phyloP scores from a whole-genome alignment of 2,888 invertebrate genomes.

The Caenorhabditis sp. region DNA sequence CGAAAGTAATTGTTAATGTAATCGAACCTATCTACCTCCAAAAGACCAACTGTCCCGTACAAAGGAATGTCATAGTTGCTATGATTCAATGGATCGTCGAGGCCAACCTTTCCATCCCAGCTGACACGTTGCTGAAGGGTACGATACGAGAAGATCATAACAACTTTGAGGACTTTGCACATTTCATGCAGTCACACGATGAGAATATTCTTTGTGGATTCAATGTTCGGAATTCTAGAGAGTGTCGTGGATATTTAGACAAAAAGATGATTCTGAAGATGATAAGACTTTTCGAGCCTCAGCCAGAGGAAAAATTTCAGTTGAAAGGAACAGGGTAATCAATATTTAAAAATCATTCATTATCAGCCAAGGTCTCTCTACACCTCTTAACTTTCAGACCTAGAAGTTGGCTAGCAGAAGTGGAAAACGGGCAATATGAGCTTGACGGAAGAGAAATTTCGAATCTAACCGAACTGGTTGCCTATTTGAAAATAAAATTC shows the following conservation, averaged over 20 bases:
- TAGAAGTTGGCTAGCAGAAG: conserved; percentile 20
- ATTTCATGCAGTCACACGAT: conserved; percentile 54
- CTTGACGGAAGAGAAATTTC: conserved; percentile 38
- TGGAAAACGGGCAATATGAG: conserved; percentile 25
- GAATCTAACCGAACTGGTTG: conserved; percentile 34
- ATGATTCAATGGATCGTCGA: conserved; percentile 63
- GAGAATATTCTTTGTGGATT: conserved; percentile 57
- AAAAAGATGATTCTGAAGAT: conserved; percentile 25
- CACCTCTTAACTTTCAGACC: conserved; percentile 11
- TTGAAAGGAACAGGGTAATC: no score
- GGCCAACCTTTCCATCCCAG: conserved; percentile 48
- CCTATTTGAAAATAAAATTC: conserved; percentile 46
- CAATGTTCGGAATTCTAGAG: conserved; percentile 42
- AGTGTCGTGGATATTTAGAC: conserved; percentile 13
- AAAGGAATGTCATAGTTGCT: conserved; percentile 24
- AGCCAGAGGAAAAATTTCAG: not conserved
- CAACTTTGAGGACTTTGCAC: conserved; percentile 57
- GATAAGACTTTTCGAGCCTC: conserved; percentile 32
- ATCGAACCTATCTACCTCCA: conserved; percentile 49
- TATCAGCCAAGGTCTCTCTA: not conserved
- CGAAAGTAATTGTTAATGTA: conserved; percentile 40
- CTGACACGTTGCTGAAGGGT: conserved; percentile 52
- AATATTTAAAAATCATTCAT: not conserved
- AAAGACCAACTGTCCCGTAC: conserved; percentile 38
- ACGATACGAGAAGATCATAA: conserved; percentile 37